Conservation (phyloP, 1,140 invertebrate species). For the Fragariocoptes setiger region DNA sequence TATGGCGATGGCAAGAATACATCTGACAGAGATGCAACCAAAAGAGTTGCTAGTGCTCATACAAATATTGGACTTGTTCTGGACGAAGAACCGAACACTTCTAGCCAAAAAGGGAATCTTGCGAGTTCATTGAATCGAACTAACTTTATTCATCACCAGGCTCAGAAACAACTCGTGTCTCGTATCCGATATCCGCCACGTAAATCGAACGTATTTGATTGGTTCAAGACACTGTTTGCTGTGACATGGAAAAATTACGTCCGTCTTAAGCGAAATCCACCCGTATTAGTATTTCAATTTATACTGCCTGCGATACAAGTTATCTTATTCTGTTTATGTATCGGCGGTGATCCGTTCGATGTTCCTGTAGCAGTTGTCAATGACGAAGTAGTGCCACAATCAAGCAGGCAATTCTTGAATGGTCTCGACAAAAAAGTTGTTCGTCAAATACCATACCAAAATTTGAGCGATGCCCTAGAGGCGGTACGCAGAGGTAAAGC, state of each 20-base stretch:
- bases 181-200: too few relatives aligned
- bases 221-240: constrained; percentile 25
- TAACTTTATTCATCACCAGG: too few relatives aligned
- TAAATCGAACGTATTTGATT: too few relatives aligned
- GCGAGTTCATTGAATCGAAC: too few relatives aligned
- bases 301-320: constrained; percentile 65
- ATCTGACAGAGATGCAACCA: too few relatives aligned
- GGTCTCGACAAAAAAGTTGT: constrained; percentile 3
- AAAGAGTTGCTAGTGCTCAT: too few relatives aligned
- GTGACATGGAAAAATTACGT: constrained; percentile 68
- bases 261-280: constrained; percentile 65
- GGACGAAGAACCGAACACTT: too few relatives aligned
- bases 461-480: constrained; percentile 3
- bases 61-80: too few relatives aligned
- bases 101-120: too few relatives aligned
- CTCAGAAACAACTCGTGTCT: too few relatives aligned
- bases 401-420: constrained; percentile 7
- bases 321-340: constrained; percentile 72
- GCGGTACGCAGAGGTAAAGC: constrained; percentile 6
- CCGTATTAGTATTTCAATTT: constrained; percentile 66
- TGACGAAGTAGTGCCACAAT: constrained; percentile 23
- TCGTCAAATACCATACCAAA: not conserved
- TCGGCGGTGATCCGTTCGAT: constrained; percentile 55
- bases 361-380: constrained; percentile 57
- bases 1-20: too few relatives aligned